Percentiles rank a stretch among this genome's conserved stretches.
Evolutionary conservation across 2,113 vertebrate genomes (phyloP).

Genomic region (Poeciliopsis occidentalis): DNA sequence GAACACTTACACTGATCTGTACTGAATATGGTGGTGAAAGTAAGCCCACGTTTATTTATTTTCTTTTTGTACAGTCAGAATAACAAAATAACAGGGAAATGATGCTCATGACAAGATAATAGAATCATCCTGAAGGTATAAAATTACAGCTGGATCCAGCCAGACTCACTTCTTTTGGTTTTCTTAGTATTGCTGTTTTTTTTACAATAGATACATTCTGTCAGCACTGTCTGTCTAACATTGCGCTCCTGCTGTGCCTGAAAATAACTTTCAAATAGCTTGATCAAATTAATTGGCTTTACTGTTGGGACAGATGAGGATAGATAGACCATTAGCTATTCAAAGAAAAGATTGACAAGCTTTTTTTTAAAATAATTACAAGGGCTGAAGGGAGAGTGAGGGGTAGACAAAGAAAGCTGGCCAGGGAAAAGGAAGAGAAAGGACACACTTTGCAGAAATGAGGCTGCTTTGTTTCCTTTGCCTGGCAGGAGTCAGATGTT

Average conservation of each 20-base stretch:
- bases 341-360: slow-evolving; percentile 71
- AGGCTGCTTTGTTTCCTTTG: slow-evolving; percentile 60
- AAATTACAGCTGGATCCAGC: slow-evolving; percentile 59
- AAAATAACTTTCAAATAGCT: slow-evolving; percentile 71
- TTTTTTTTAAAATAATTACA: slow-evolving; percentile 62
- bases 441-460: slow-evolving; percentile 54
- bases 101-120: slow-evolving; percentile 37
- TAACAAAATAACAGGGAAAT: slow-evolving; percentile 44
- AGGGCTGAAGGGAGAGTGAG: slow-evolving; percentile 51
- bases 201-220: slow-evolving; percentile 55
- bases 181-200: slow-evolving; percentile 25
- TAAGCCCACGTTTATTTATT: background rate
- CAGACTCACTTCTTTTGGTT: slow-evolving; percentile 46
- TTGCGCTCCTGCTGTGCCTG: slow-evolving; percentile 38
- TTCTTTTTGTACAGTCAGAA: slow-evolving; percentile 6
- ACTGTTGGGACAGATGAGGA: slow-evolving; percentile 56
- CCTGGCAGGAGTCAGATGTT: slow-evolving; percentile 63
- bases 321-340: slow-evolving; percentile 65
- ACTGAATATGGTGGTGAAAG: background rate
- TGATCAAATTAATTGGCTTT: slow-evolving; percentile 72
- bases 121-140: slow-evolving; percentile 33
- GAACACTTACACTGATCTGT: background rate
- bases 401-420: slow-evolving; percentile 54
- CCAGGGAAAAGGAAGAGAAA: slow-evolving; percentile 44
- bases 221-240: slow-evolving; percentile 47